Percentiles rank a stretch among this genome's conserved stretches.
Conservation (phyloP, 1,140 invertebrate species). For the Argopecten irradians region DNA sequence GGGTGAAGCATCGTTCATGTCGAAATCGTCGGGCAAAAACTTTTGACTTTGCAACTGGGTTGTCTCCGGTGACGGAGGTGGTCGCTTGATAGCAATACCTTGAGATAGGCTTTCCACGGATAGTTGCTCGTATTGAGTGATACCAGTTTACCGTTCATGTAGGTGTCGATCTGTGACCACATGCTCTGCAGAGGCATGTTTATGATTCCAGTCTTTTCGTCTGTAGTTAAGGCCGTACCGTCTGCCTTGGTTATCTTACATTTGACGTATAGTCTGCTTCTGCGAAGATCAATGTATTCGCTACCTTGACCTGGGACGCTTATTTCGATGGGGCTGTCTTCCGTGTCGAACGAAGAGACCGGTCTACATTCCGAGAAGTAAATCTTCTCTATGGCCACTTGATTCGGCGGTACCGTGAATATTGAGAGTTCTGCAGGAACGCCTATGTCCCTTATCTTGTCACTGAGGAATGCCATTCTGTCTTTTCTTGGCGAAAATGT, state of each 20-base stretch:
- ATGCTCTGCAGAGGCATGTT: conserved; percentile 48
- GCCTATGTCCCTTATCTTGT: conserved; percentile 32
- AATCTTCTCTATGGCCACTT: conserved; percentile 39
- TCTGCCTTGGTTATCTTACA: conserved; percentile 42
- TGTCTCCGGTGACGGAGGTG: background rate
- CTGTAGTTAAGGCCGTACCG: conserved; percentile 28
- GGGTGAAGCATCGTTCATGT: conserved; percentile 14
- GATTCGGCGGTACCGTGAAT: conserved; percentile 36
- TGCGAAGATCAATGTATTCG: conserved; percentile 49
- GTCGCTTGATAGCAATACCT: conserved; percentile 39
- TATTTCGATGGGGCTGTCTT: conserved; percentile 45
- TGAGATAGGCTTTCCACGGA: conserved; percentile 28
- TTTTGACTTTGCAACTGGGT: background rate
- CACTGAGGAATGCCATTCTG: conserved; percentile 41
- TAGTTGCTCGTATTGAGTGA: conserved; percentile 42
- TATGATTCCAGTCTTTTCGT: conserved; percentile 44
- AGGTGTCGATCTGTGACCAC: background rate
- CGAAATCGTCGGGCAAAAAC: background rate
- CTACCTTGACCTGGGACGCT: conserved; percentile 23
- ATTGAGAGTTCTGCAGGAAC: conserved; percentile 35
- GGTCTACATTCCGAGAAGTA: conserved; percentile 41
- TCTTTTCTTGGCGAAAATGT: no score
- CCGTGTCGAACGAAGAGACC: conserved; percentile 9
- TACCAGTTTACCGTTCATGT: conserved; percentile 51
- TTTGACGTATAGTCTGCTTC: conserved; percentile 44